A percentile compares a stretch with the other conserved stretches of the same genome.
phyloP scores from a whole-genome alignment of 2,113 vertebrate species.

The Furnarius figulus region DNA sequence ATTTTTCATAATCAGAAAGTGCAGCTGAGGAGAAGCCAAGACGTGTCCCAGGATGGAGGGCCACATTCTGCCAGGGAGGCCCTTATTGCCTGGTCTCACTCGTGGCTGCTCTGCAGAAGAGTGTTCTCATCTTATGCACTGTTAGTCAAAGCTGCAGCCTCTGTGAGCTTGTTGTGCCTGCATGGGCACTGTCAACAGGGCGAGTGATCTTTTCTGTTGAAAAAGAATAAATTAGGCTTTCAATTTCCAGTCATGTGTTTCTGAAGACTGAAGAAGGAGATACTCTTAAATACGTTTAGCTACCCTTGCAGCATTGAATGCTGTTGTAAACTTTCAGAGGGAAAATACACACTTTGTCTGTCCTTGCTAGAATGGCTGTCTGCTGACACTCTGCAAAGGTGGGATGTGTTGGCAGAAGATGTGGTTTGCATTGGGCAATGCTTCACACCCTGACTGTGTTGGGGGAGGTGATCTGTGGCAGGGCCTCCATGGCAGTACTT shows the following conservation, averaged over 20 bases:
- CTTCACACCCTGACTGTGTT: neutral
- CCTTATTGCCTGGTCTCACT: fast-evolving
- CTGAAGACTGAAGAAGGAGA: neutral
- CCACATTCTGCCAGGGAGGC: fast-evolving
- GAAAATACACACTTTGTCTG: neutral
- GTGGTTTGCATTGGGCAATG: fast-evolving
- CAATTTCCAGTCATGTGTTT: neutral
- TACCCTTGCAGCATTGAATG: neutral
- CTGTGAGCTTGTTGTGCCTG: fast-evolving
- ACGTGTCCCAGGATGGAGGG: neutral
- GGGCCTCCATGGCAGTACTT: fast-evolving
- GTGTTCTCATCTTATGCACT: fast-evolving
- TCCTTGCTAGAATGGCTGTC: neutral
- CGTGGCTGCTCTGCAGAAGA: neutral
- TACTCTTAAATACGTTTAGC: neutral
- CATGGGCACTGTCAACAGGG: neutral
- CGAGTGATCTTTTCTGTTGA: neutral
- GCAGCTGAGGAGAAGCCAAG: neutral
- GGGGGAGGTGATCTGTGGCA: neutral
- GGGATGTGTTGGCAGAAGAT: neutral
- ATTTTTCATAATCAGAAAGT: neutral
- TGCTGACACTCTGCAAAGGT: neutral
- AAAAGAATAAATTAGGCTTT: neutral
- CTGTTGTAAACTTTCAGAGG: neutral
- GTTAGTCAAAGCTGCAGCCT: neutral